Base-by-base conservation (phyloP, 2,888 invertebrate genomes). In the Sinopyrophorus schimmeli region DNA sequence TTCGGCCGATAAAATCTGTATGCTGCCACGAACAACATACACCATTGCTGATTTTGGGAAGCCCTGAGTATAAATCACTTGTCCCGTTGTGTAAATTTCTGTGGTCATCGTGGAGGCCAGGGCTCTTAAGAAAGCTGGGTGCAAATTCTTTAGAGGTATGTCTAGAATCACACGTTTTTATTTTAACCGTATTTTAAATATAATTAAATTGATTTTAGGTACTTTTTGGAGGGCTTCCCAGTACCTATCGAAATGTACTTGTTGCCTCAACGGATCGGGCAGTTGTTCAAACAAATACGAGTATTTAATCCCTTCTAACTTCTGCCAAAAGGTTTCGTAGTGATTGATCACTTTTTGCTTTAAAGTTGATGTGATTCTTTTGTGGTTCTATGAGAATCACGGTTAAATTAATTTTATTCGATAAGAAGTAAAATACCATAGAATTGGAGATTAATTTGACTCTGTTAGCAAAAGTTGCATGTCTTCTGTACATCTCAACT, bases 1-100 rank as follows among this genome's bases (percentile, higher is more conserved):
- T 41, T 60, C 56, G 2, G 55, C 57, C 3, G 62, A 62, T 23
- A 62, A 46, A 7, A 62, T 52, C 27, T 62, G 59, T n/a, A 62
- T 39, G 9, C 40, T 59, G 5, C 63, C 63, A 26, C 47, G 47
- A 3, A 57, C 44, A 5, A 63, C 50, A 38, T 55, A 62, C 24
- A 60, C 53, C 44, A 63, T 48, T 9, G 37, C 40, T 27, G 57
- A 42, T 35, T 59, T 61, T 4, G 40, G 26, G 14, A 41, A 39
- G 10, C 57, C 55, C 27, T 59, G 55, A 3, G 39, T 34, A 37
- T 58, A 60, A 17, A 60, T 40, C 4, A 53, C 34, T 31, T 63
- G 60, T 4, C 62, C 62, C 7, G 42, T 30, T 12, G 57, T 62
- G 47, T 54, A 60, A 30, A 57, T 55, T 39, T 55, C 52, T 1